Evolutionary conservation across 2,113 vertebrate genomes (phyloP), one percentile per base, ranked within the genome.

Genomic region (Ondatra zibethicus): DNA sequence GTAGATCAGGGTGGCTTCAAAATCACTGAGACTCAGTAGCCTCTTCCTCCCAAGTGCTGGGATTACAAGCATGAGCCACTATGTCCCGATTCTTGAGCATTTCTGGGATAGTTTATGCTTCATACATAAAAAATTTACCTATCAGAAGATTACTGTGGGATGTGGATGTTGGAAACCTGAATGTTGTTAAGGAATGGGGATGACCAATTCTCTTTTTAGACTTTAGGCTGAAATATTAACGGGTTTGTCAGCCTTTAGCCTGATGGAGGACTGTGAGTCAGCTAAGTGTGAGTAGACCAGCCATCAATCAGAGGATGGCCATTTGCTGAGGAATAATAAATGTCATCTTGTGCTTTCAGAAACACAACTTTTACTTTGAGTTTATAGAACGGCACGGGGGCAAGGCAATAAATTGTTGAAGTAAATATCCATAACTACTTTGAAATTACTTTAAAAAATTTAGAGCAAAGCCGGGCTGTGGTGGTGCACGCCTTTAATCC

Each of bases 51-150:
- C 2, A 4, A 88, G 36, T 88, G 13, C 87, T 55, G 68, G 23
- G 50, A 31, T 73, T 73, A 7, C 33, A 55, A n/a, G 23, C 3
- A 8, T 42, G 36, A 73, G 9, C 4, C 36, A 52, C 45, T n/a
- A 39, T 17, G 50, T 36, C 47, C 50, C 39, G 66, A 55, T 39
- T 88, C 47, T 72, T n/a, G 31, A 88, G 21, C 72, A 17, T 82
- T 95, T 95, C 75, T 82, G n/a, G 29, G 45, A 31, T 13, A 86
- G 45, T 55, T 91, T 91, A 50, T 61, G 31, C 31, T 70, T 86
- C n/a, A 25, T 47, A 66, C 75, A 42, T 47, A 80, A 42, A 42
- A 47, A 92, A 75, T 23, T 47, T 89, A 50, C 33, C 33, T 42
- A 50, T 58, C 47, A 39, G 47, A 27, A 27, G 5, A 25, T 80